Base-by-base conservation (phyloP, 2,888 invertebrate species). In the Cheilosia impressa region DNA sequence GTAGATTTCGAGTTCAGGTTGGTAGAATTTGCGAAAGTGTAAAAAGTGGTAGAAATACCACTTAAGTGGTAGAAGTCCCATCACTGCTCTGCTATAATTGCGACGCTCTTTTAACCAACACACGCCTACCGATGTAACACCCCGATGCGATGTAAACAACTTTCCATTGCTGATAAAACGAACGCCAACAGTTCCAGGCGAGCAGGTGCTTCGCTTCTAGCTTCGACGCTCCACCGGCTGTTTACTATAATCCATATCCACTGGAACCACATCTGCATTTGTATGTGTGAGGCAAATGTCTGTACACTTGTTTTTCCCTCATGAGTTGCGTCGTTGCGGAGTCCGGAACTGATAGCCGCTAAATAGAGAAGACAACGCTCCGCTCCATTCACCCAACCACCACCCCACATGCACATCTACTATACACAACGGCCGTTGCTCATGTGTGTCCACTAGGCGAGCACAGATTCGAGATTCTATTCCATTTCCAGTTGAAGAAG, bases 401-500 rank as follows among this genome's bases (percentile, higher is more conserved):
- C 34, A 80, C 45, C 27, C 53, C 47, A 60, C 47, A 43, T 31
- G 45, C 47, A 60, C 47, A 43, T 31, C 47, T 55, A 68, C 17
- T 17, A 2, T 47, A 47, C 47, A 47, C 47, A 19, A 19, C 50
- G 47, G 43, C 47, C 43, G 17, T 55, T 71, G 55, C 45, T 53
- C 66, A 38, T 81, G 81, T 85, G 58, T 69, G 76, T 77, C 66
- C 52, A 75, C 65, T 60, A 76, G 81, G 72, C 58, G 38, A 76
- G 57, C 81, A 85, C 50, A 85, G 71, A 81, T 85, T 72, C 58
- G 43, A 77, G 60, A 77, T 76, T 76, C 66, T 76, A 71, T 76
- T 81, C 68, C 76, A 68, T 45, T 81, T 77, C 81, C 85, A 85
- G 85, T 85, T 81, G 85, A 62, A 76, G 72, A 81, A 62, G 76